A percentile compares a stretch with the other conserved stretches of the same genome.
These are phyloP conservation scores for Promerops cafer DNA, from an alignment of 2,113 vertebrate genomes.

Conservation along the genomic window DNA sequence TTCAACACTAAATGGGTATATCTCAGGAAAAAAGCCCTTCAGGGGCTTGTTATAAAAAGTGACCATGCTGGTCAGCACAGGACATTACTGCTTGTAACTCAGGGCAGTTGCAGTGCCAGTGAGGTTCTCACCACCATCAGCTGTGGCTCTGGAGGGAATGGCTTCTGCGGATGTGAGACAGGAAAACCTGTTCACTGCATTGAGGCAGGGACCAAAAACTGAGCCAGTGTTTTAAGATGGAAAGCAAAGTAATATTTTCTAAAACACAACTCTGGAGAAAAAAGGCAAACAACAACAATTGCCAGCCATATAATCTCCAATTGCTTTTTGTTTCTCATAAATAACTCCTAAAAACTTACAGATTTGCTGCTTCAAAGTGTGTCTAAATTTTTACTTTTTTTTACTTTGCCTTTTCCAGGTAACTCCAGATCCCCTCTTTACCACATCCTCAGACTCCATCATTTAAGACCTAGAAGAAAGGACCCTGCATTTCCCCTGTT, in stretches of 20 bases:
- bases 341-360: not conserved
- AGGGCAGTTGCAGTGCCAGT: not conserved
- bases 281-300: not conserved
- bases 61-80: not conserved
- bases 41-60: not conserved
- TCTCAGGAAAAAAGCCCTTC: accelerated
- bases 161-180: not conserved
- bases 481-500: not conserved
- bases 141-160: not conserved
- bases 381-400: not conserved
- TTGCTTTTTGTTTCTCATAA: not conserved
- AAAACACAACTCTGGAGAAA: not conserved
- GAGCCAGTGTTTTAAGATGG: not conserved
- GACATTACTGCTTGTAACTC: not conserved
- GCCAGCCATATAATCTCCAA: not conserved
- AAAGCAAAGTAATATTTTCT: not conserved
- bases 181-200: not conserved
- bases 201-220: not conserved
- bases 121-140: not conserved
- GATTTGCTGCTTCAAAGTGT: not conserved
- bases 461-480: not conserved
- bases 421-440: not conserved
- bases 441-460: not conserved
- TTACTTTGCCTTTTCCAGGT: not conserved
- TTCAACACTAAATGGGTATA: not conserved